Evolutionary conservation across 2,113 vertebrate species (phyloP), one percentile per base, ranked within the genome.

Genomic region (Sinosuthora webbiana): DNA sequence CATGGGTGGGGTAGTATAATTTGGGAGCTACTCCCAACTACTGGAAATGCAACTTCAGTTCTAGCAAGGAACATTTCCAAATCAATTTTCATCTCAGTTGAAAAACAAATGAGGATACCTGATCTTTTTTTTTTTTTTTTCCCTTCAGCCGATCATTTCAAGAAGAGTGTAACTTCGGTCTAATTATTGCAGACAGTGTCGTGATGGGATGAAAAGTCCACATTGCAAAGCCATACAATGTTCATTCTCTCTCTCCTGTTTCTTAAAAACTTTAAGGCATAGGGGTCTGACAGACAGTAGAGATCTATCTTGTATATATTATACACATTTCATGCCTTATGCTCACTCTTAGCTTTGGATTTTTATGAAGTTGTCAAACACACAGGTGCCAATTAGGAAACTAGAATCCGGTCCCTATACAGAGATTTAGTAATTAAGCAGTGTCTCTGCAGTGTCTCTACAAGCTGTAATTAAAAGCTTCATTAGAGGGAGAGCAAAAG

Each of bases 391-490:
- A 97, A 91, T 98, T 97, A 97, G 89, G 93, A 96, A 97, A 97
- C 83, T 50, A 89, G 94, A 97, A 98, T 95, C 93, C 91, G 96
- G 83, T 90, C 83, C 91, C 97, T 96, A 91, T 62, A 93, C 94
- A 94, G 76, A 97, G 95, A 97, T 97, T 96, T 97, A 97, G 90
- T 96, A 97, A 98, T 97, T 97, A 95, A 96, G 86, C 93, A 96
- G 24, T 44, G 76, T 79, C 74, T 62, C 74, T 77, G 56, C 56
- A 93, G 69, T 92, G 83, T 89, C 89, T 96, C 95, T 87, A 67
- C 28, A 92, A 94, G 39, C 96, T 97, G 60, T 98, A 97, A 98
- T 98, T 98, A 98, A 97, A 97, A 96, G 90, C 67, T 93, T 96
- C 89, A 67, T 96, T 94, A 96, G 64, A 92, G 59, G 57, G 45